phyloP scores from a whole-genome alignment of 1,140 invertebrate genomes.

The Heliothis virescens region DNA sequence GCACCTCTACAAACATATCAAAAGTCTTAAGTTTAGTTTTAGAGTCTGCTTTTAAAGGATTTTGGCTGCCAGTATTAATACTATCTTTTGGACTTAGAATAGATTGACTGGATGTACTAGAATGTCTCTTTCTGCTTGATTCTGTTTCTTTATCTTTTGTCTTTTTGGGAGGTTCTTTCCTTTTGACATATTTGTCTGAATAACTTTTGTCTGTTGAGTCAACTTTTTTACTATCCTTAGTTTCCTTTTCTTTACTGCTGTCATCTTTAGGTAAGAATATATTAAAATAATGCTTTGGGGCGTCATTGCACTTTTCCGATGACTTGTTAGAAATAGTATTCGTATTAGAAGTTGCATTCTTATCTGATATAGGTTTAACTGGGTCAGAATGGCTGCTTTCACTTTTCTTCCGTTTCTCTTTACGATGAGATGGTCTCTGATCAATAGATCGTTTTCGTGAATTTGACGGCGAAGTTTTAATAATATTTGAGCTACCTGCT shows the following conservation, averaged over 20 bases:
- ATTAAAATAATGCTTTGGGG: constrained; percentile 62
- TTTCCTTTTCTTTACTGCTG: constrained; percentile 55
- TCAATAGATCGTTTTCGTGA: constrained; percentile 76
- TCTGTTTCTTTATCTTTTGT: constrained; percentile 62
- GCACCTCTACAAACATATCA: constrained; percentile 78
- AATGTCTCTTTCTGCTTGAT: constrained; percentile 63
- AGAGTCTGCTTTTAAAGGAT: constrained; percentile 63
- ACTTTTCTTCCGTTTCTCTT: constrained; percentile 82
- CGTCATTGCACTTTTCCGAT: constrained; percentile 61
- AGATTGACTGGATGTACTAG: constrained; percentile 70
- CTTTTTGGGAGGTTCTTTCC: constrained; percentile 69
- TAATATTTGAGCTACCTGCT: constrained; percentile 45
- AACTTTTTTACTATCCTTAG: constrained; percentile 62
- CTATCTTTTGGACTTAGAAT: constrained; percentile 68
- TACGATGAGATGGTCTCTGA: constrained; percentile 78
- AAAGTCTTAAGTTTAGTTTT: constrained; percentile 76
- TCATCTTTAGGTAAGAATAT: constrained; percentile 66
- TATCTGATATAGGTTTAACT: constrained; percentile 61
- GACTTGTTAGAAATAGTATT: constrained; percentile 48
- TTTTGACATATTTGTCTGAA: constrained; percentile 78
- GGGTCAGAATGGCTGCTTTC: constrained; percentile 54
- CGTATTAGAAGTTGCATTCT: constrained; percentile 55
- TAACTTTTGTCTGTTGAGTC: constrained; percentile 63
- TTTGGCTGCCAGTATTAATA: constrained; percentile 55
- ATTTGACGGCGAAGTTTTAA: constrained; percentile 58